phyloP scores from a whole-genome alignment of 2,113 vertebrate species.

The Sphyrna mokarran region DNA sequence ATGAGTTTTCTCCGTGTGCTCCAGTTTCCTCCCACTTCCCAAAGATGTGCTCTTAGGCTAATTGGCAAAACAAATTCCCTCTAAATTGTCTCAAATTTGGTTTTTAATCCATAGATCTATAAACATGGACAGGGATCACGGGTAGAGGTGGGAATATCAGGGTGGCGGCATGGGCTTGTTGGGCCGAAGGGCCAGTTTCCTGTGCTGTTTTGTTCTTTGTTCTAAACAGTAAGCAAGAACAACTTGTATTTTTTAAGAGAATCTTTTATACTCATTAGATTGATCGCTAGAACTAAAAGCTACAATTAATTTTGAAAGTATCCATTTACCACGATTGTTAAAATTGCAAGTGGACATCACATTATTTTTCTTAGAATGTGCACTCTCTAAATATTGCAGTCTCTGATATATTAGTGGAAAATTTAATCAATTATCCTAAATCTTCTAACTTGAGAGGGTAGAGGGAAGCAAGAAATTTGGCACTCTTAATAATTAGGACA shows the following conservation, averaged over 20 bases:
- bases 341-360: not conserved
- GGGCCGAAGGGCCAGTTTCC: no score
- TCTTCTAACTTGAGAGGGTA: not conserved
- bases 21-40: no score
- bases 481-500: not conserved
- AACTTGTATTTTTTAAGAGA: not conserved
- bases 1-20: no score
- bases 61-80: no score
- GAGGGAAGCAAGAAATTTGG: not conserved
- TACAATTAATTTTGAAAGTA: not conserved
- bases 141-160: no score
- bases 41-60: no score
- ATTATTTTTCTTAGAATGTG: not conserved
- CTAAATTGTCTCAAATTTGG: no score
- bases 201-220: no score
- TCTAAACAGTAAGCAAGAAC: not conserved
- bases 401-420: not conserved
- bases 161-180: no score
- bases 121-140: no score
- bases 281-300: not conserved
- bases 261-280: not conserved
- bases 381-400: not conserved
- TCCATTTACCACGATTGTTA: not conserved
- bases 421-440: not conserved
- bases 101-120: no score